phyloP scores from a whole-genome alignment of 2,888 invertebrate genomes.

The Philopedon plagiatum region DNA sequence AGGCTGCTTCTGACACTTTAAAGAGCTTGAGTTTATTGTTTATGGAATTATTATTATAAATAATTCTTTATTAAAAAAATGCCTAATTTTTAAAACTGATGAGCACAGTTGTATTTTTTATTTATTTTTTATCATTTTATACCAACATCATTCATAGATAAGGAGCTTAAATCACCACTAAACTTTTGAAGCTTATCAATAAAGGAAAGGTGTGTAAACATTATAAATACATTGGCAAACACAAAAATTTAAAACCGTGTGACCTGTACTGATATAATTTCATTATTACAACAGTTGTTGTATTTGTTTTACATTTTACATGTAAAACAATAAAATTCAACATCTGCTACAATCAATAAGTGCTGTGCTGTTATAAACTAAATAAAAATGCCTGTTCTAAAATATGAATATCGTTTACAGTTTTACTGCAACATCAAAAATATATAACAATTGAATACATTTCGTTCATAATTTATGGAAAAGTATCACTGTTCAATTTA shows the following conservation, averaged over 20 bases:
- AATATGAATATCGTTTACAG: neutral
- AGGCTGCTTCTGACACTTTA: neutral
- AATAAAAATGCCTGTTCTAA: neutral
- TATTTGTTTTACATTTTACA: neutral
- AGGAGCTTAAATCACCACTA: too few species aligned
- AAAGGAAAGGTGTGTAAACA: too few species aligned
- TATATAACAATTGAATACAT: neutral
- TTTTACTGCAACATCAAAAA: slow-evolving; percentile 7
- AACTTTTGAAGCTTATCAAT: too few species aligned
- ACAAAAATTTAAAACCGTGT: neutral
- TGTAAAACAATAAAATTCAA: neutral
- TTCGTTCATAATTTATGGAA: neutral
- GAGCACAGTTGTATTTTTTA: too few species aligned
- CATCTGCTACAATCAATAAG: neutral
- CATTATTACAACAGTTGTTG: neutral
- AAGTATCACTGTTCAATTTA: neutral
- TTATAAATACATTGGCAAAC: too few species aligned
- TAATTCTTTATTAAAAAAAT: too few species aligned
- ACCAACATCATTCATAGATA: too few species aligned
- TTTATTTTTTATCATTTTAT: too few species aligned
- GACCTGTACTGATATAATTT: neutral
- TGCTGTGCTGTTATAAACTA: neutral
- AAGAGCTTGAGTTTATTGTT: too few species aligned
- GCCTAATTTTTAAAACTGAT: too few species aligned
- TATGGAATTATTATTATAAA: neutral